Percentiles rank a stretch among this genome's conserved stretches.
These are phyloP conservation scores for Cossypha polioptera DNA, from an alignment of 2,797 vertebrate genomes.

Conservation along the genomic window DNA sequence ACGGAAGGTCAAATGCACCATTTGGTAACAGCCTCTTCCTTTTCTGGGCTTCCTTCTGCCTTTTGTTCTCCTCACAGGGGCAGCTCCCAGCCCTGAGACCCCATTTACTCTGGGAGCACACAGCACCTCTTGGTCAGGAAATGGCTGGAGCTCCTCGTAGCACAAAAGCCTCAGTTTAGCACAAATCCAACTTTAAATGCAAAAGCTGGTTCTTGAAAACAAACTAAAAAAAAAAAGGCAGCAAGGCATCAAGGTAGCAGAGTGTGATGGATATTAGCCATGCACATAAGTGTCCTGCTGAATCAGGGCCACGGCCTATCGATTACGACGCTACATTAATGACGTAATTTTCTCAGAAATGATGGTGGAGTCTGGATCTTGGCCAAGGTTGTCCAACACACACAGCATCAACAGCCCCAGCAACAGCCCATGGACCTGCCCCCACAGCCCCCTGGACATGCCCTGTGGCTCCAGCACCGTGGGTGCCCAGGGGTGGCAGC, in stretches of 20 bases:
- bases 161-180: not conserved
- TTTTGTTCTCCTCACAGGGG: not conserved
- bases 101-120: not conserved
- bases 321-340: not conserved
- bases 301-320: slow-evolving; percentile 11
- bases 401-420: not conserved
- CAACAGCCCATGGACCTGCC: fast-evolving
- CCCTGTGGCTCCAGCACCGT: fast-evolving
- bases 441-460: fast-evolving
- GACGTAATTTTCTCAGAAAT: slow-evolving; percentile 40
- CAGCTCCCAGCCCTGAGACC: not conserved
- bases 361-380: not conserved
- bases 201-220: not conserved
- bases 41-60: not conserved
- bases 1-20: not conserved
- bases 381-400: not conserved
- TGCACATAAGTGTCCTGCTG: slow-evolving; percentile 17
- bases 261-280: not conserved
- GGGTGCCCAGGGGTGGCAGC: fast-evolving
- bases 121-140: not conserved
- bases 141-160: not conserved
- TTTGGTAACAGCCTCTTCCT: not conserved
- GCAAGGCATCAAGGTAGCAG: not conserved
- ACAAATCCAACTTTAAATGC: not conserved
- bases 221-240: not conserved